Conservation (phyloP, 2,888 invertebrate species). For the Physocephala rufipes region DNA sequence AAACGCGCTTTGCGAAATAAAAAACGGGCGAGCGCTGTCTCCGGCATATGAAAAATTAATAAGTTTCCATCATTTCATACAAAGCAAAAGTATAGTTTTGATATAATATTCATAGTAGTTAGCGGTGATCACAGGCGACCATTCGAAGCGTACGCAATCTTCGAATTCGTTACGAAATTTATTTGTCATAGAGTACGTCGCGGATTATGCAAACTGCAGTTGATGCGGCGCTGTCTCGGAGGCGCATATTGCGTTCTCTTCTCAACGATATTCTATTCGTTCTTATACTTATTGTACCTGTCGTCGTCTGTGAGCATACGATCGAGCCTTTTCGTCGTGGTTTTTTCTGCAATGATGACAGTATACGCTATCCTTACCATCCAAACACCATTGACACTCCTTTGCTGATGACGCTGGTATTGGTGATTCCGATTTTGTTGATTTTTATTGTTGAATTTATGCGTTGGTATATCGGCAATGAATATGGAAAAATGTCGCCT, state of each 20-base stretch:
- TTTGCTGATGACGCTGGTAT: slow-evolving; percentile 49
- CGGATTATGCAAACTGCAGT: slow-evolving; percentile 11
- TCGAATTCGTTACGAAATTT: too few relatives aligned
- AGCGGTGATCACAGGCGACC: too few relatives aligned
- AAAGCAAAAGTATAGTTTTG: not conserved
- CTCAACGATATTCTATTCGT: slow-evolving; percentile 53
- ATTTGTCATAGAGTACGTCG: too few relatives aligned
- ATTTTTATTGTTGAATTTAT: slow-evolving; percentile 53
- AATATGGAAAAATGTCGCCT: slow-evolving; percentile 40
- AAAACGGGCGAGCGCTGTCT: too few relatives aligned
- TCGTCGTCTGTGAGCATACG: slow-evolving; percentile 53
- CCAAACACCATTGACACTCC: slow-evolving; percentile 52
- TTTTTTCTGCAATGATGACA: slow-evolving; percentile 59
- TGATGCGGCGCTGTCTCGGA: not conserved
- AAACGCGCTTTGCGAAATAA: slow-evolving; percentile 35
- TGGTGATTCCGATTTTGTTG: slow-evolving; percentile 45
- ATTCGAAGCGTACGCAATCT: too few relatives aligned
- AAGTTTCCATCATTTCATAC: not conserved
- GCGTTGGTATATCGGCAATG: slow-evolving; percentile 38
- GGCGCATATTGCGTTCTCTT: slow-evolving; percentile 44
- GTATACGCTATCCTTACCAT: slow-evolving; percentile 54
- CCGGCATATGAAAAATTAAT: too few relatives aligned
- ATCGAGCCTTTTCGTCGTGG: slow-evolving; percentile 55
- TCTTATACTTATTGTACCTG: slow-evolving; percentile 51
- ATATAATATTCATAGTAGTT: too few relatives aligned